Evolutionary conservation across 2,113 vertebrate species (phyloP).

Genomic region (Pandion haliaetus): DNA sequence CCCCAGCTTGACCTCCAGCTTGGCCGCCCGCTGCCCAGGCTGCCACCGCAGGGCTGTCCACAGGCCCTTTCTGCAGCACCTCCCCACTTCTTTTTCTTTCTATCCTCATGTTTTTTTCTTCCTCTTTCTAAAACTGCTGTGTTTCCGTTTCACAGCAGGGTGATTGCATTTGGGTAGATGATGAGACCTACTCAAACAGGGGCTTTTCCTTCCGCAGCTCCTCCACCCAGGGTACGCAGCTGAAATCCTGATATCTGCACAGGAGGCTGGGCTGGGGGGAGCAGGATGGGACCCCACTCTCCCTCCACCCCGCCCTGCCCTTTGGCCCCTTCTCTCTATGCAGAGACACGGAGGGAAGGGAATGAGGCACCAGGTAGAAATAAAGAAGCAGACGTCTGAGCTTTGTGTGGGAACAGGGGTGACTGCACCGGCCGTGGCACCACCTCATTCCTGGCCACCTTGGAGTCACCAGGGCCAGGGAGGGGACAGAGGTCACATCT

Average conservation of each 20-base stretch:
- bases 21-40: neutral
- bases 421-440: accelerated
- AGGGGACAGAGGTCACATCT: neutral
- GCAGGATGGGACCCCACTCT: neutral
- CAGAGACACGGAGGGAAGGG: neutral
- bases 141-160: neutral
- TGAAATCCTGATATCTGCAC: neutral
- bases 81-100: neutral
- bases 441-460: neutral
- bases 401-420: neutral
- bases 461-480: neutral
- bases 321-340: neutral
- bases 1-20: neutral
- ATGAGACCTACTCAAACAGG: neutral
- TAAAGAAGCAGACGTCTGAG: neutral
- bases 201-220: neutral
- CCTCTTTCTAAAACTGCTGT: neutral
- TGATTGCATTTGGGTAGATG: neutral
- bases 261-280: neutral
- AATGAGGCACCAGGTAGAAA: neutral
- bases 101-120: neutral
- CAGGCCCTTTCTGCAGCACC: neutral
- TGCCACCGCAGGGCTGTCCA: accelerated
- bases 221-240: accelerated
- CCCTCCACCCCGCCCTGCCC: neutral